Evolutionary conservation across 2,888 invertebrate genomes (phyloP), one percentile per base, ranked within the genome.

Genomic region (Rotaria macrura): DNA sequence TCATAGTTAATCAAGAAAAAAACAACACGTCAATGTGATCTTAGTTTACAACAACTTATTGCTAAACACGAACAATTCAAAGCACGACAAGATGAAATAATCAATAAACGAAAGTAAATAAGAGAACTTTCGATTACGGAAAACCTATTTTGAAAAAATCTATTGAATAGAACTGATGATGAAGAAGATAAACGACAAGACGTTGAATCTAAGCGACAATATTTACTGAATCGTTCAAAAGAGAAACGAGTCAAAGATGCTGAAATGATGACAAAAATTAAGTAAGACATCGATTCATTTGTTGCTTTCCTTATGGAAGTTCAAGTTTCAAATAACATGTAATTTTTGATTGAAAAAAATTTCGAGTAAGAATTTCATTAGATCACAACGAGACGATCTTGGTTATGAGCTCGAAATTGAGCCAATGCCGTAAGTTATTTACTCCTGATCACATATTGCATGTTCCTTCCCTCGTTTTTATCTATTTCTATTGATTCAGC

Each of bases 1-100:
- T 86, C n/a, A 23, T 87, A 91, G 90, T 87, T 90, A 84, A 86
- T 91, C 85, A 91, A 90, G 87, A 89, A 89, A 87, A 87, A 89
- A 47, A 90, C 90, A n/a, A 90, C 90, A n/a, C 88, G 90, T 49
- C 90, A 91, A 88, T 89, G 90, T 10, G 90, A 91, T 87, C 87
- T 90, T 52, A 89, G 90, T 87, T 88, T 91, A 25, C 89, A 90
- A 47, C 88, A 89, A 14, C 88, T 91, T 29, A 88, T 89, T 9
- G 87, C 87, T 10, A 88, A 88, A 54, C 91, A 90, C 87, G 90
- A 90, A 85, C 89, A 90, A 87, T 86, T 57, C 23, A 86, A 84
- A 86, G 74, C 47, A 20, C 74, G 84, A 55, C 74, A 86, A 83
- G 86, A 84, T 29, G 84, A 86, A 49, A 43, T 55, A 47, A 84